These are phyloP conservation scores for Apis laboriosa DNA, from an alignment of 1,140 invertebrate species.

Conservation along the genomic window DNA sequence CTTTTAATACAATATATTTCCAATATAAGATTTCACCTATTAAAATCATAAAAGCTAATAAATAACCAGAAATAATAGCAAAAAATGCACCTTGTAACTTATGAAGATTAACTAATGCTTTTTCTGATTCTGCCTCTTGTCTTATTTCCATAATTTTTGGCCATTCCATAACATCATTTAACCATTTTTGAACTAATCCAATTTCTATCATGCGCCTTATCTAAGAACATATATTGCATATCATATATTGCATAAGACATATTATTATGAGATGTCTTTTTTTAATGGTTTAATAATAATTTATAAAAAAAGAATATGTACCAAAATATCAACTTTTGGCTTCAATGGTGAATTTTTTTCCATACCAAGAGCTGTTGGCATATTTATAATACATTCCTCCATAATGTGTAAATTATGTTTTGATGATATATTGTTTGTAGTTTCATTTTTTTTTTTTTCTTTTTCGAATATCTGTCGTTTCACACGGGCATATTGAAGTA, in stretches of 20 bases:
- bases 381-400: constrained; percentile 89
- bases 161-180: constrained; percentile 86
- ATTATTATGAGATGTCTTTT: neutral
- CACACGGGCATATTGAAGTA: constrained; percentile 84
- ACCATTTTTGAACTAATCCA: constrained; percentile 90
- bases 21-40: constrained; percentile 85
- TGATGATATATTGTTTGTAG: constrained; percentile 36
- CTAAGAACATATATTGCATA: constrained; percentile 63
- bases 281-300: neutral
- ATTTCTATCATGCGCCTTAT: constrained; percentile 86
- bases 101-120: constrained; percentile 87
- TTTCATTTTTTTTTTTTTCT: constrained; percentile 62
- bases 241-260: neutral
- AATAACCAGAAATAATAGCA: constrained; percentile 85
- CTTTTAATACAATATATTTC: constrained; percentile 83
- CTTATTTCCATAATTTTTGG: constrained; percentile 79
- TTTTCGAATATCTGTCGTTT: constrained; percentile 80
- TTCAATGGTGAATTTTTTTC: constrained; percentile 91
- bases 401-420: constrained; percentile 88
- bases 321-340: constrained; percentile 84
- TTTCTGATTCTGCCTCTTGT: constrained; percentile 80
- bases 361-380: constrained; percentile 89
- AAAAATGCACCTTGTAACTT: constrained; percentile 90
- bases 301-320: constrained; percentile 42
- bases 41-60: constrained; percentile 82